Conservation (phyloP, 2,888 invertebrate genomes). For the Corythucha ciliata region DNA sequence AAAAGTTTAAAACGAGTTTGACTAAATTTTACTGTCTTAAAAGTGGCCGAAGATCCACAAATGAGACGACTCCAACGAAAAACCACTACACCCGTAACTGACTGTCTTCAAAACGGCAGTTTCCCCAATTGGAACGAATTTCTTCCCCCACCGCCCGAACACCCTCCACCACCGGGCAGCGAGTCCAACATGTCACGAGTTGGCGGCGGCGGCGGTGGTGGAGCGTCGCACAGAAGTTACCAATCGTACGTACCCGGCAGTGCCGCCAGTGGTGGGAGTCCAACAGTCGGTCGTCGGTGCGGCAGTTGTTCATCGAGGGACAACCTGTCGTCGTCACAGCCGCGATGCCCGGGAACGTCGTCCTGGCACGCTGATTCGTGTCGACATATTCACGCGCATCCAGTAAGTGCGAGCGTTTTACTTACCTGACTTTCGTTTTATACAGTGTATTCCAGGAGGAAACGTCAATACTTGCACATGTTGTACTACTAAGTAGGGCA, state of each 20-base stretch:
- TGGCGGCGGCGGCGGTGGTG: conserved; percentile 13
- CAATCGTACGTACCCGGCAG: conserved; percentile 5
- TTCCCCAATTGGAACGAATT: conserved; percentile 36
- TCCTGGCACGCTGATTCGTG: conserved; percentile 27
- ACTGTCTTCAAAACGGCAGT: conserved; percentile 27
- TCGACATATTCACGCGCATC: conserved; percentile 25
- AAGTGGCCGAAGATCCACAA: conserved; percentile 23
- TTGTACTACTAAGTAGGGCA: no score
- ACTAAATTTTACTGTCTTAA: background rate
- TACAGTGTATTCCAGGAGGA: no score
- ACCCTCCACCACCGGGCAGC: conserved; percentile 36
- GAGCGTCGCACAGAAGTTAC: conserved; percentile 23
- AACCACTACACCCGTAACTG: conserved; percentile 24
- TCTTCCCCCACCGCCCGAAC: conserved; percentile 36
- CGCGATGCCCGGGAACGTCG: conserved; percentile 17
- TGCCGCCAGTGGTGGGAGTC: conserved; percentile 24
- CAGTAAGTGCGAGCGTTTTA: conserved; percentile 18
- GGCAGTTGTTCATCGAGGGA: conserved; percentile 26
- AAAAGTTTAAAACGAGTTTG: background rate
- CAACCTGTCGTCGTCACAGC: conserved; percentile 18
- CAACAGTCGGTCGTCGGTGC: conserved; percentile 26
- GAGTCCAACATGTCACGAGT: no score
- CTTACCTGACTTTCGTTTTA: no score
- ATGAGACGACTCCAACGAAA: conserved; percentile 24
- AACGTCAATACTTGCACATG: no score